A percentile compares a stretch with the other conserved stretches of the same genome.
Conservation (phyloP, 1,140 invertebrate species). For the Panagrolaimus sp. region DNA sequence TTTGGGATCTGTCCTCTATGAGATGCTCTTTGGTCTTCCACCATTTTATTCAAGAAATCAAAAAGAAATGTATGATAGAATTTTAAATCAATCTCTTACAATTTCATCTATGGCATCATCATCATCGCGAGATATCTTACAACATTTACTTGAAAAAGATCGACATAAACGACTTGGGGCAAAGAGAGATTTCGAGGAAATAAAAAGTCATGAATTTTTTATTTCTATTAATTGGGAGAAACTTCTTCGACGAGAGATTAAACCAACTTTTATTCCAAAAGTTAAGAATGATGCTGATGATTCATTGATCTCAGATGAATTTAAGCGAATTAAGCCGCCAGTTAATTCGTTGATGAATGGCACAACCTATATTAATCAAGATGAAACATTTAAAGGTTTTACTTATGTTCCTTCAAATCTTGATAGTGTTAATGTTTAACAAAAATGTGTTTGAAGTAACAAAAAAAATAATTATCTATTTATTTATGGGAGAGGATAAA, state of each 20-base stretch:
- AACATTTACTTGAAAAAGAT: conserved; percentile 46
- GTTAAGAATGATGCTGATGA: conserved; percentile 41
- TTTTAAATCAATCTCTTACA: conserved; percentile 46
- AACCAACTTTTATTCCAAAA: conserved; percentile 75
- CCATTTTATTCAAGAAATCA: conserved; percentile 55
- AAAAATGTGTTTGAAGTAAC: too few species aligned
- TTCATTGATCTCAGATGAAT: background rate
- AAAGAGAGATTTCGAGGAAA: conserved; percentile 65
- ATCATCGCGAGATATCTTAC: conserved; percentile 35
- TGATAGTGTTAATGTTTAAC: too few species aligned
- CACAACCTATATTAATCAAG: background rate
- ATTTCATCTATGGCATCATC: conserved; percentile 40
- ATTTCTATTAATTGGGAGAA: conserved; percentile 77
- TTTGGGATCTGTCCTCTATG: conserved; percentile 68
- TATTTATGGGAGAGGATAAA: too few species aligned
- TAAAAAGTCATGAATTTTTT: conserved; percentile 94
- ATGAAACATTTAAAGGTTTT: background rate
- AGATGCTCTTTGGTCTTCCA: conserved; percentile 67
- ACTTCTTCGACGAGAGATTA: conserved; percentile 79
- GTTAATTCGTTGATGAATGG: background rate
- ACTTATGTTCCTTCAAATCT: background rate
- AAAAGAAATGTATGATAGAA: conserved; percentile 54
- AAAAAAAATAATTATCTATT: too few species aligned
- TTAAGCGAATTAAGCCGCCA: background rate
- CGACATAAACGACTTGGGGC: conserved; percentile 42